phyloP scores from a whole-genome alignment of 1,140 invertebrate species.

The Meloidogyne exigua region DNA sequence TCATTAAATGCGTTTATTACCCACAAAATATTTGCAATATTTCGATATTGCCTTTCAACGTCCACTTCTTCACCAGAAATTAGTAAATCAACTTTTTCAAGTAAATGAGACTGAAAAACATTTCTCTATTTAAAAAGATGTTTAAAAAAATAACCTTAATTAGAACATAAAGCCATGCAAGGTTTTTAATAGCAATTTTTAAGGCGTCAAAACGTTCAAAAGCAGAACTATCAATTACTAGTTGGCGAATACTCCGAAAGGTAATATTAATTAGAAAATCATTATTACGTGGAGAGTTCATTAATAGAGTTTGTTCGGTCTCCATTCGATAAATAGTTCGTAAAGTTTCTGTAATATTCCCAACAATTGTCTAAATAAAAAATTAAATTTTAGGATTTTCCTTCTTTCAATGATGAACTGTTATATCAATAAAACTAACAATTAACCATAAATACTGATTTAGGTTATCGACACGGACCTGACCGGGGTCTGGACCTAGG shows the following conservation, averaged over 20 bases:
- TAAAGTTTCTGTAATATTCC: background rate
- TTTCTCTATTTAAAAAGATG: background rate
- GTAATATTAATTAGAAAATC: conserved; percentile 26
- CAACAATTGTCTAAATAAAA: conserved; percentile 17
- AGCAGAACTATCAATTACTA: conserved; percentile 24
- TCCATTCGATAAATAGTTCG: conserved; percentile 5
- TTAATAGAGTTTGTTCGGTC: conserved; percentile 9
- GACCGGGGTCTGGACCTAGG: too few relatives aligned
- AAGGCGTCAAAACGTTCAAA: conserved; percentile 24
- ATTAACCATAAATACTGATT: too few relatives aligned
- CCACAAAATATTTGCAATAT: conserved; percentile 22
- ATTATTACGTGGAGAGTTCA: conserved; percentile 9
- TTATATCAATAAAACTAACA: too few relatives aligned
- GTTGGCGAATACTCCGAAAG: conserved; percentile 20
- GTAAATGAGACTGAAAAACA: conserved; percentile 15
- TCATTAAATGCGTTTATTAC: conserved; percentile 29
- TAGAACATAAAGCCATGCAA: conserved; percentile 23
- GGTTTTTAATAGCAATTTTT: conserved; percentile 24
- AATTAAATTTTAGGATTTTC: too few relatives aligned
- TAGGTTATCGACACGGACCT: too few relatives aligned
- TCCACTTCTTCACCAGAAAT: conserved; percentile 3
- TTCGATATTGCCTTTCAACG: background rate
- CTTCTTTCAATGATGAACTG: too few relatives aligned
- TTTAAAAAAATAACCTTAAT: conserved; percentile 13
- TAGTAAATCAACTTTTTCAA: conserved; percentile 10